Conservation (phyloP, 2,113 vertebrate genomes). For the Psittacula cyanocephala region DNA sequence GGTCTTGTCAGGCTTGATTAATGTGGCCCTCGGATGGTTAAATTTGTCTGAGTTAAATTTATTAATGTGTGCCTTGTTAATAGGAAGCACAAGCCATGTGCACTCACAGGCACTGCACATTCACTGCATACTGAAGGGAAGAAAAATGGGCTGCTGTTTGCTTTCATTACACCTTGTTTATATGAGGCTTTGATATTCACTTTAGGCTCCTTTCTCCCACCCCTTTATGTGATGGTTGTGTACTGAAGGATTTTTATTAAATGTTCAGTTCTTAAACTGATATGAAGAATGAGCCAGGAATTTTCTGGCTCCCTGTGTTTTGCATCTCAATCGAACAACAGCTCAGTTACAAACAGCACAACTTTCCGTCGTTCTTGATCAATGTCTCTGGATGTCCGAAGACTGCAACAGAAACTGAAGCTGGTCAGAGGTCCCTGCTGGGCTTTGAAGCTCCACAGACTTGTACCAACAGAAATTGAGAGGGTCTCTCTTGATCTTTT, state of each 20-base stretch:
- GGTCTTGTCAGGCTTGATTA: slow-evolving; percentile 34
- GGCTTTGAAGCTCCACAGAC: neutral
- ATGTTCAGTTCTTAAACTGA: neutral
- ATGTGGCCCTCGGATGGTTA: neutral
- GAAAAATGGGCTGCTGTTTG: slow-evolving; percentile 50
- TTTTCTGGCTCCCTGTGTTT: neutral
- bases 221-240: neutral
- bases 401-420: neutral
- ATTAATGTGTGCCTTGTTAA: neutral
- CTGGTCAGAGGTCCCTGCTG: neutral
- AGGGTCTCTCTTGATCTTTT: neutral
- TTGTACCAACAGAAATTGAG: neutral
- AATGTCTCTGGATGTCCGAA: neutral
- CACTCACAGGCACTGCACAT: neutral
- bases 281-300: neutral
- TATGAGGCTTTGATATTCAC: neutral
- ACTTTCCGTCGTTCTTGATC: neutral
- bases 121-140: neutral
- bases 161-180: slow-evolving; percentile 27
- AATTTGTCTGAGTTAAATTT: slow-evolving; percentile 23
- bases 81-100: neutral
- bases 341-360: neutral
- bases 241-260: slow-evolving; percentile 2
- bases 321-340: neutral
- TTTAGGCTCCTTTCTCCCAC: neutral